phyloP scores from a whole-genome alignment of 2,113 vertebrate species.

The Scomber scombrus region DNA sequence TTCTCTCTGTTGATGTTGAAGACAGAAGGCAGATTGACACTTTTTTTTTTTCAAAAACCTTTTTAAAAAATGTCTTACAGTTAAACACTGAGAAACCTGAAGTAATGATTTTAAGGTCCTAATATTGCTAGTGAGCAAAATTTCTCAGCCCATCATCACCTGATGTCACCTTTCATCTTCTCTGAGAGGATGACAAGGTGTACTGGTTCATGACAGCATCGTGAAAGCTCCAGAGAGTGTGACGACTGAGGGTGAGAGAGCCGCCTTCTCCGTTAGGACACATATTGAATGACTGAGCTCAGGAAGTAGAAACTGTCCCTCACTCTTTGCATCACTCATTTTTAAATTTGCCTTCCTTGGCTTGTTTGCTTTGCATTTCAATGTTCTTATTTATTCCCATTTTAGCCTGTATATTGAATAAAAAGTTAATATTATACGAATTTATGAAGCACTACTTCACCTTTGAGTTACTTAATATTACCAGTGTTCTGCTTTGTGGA shows the following conservation, averaged over 20 bases:
- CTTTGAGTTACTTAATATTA: not conserved
- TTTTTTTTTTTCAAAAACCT: not conserved
- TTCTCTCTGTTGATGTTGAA: constrained; percentile 32
- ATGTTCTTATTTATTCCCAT: not conserved
- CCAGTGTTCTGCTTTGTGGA: not conserved
- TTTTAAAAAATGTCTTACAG: constrained; percentile 17
- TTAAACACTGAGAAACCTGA: constrained; percentile 19
- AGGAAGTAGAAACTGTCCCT: not conserved
- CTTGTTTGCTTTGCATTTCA: not conserved
- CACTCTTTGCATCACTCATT: not conserved
- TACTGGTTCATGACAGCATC: constrained; percentile 24
- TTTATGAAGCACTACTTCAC: not conserved
- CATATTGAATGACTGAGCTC: not conserved
- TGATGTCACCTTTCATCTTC: constrained; percentile 26
- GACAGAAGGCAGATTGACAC: constrained; percentile 18
- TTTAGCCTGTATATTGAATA: not conserved
- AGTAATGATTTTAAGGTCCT: constrained; percentile 7
- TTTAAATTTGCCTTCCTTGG: not conserved
- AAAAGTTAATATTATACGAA: too few relatives aligned
- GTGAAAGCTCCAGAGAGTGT: not conserved
- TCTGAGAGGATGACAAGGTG: constrained; percentile 14
- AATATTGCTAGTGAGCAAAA: constrained; percentile 17
- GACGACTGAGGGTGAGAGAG: constrained; percentile 5
- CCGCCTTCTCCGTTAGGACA: not conserved
- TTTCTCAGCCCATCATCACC: constrained; percentile 23